These are phyloP conservation scores for Kryphioiulus occultus DNA, from an alignment of 2,888 invertebrate genomes.

Conservation along the genomic window DNA sequence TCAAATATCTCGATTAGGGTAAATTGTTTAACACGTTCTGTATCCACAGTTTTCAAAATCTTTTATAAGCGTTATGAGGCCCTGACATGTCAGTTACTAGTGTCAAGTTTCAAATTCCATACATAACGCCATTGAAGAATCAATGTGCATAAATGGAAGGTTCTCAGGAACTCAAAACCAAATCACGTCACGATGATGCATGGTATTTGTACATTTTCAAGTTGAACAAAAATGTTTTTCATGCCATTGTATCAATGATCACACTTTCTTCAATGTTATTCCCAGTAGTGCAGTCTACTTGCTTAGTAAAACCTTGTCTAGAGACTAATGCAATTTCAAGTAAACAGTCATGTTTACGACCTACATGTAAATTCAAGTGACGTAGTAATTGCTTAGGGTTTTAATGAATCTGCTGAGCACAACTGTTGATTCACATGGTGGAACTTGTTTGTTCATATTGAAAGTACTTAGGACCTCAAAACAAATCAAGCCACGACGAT, in stretches of 20 bases:
- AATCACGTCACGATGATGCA: not conserved
- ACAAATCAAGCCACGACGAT: not conserved
- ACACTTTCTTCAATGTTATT: too few relatives aligned
- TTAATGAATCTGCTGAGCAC: too few relatives aligned
- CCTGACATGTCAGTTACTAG: not conserved
- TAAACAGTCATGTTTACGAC: too few relatives aligned
- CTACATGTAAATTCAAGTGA: too few relatives aligned
- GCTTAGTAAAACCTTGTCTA: too few relatives aligned
- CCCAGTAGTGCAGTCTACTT: too few relatives aligned
- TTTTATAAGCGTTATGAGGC: not conserved
- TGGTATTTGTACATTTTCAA: not conserved
- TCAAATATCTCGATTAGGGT: conserved; percentile 27
- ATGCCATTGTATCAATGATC: too few relatives aligned
- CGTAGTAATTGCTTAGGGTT: too few relatives aligned
- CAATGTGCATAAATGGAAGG: not conserved
- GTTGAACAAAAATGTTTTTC: not conserved
- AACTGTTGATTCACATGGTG: too few relatives aligned
- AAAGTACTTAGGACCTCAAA: not conserved
- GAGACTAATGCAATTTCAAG: too few relatives aligned
- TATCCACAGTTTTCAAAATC: not conserved
- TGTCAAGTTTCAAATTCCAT: not conserved
- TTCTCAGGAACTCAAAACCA: not conserved
- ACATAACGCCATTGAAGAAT: not conserved
- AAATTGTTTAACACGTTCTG: not conserved
- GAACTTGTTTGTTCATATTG: not conserved